Percentiles rank a stretch among this genome's conserved stretches.
Conservation (phyloP, 1,140 invertebrate genomes). For the Yoshiicerus persimilis region DNA sequence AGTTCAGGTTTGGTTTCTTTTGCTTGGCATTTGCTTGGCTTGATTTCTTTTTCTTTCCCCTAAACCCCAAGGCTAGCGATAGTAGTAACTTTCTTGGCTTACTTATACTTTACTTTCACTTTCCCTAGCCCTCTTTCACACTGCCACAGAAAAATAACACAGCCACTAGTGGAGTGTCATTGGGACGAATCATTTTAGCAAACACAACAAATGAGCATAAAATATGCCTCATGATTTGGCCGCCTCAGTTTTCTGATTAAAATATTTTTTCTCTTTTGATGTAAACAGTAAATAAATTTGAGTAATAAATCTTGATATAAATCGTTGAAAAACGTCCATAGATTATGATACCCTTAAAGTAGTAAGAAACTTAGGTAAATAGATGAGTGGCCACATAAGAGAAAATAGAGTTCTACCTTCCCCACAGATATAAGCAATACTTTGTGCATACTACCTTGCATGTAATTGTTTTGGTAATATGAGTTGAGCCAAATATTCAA, state of each 20-base stretch:
- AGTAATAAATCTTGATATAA: no score
- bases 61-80: neutral
- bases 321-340: no score
- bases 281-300: no score
- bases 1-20: neutral
- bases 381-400: no score
- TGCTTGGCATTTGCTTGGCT: neutral
- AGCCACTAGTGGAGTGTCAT: neutral
- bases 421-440: no score
- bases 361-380: no score
- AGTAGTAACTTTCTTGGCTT: constrained; percentile 5
- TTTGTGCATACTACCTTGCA: no score
- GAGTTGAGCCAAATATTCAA: neutral
- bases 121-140: neutral
- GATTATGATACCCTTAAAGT: no score
- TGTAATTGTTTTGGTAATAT: neutral
- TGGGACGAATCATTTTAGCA: neutral
- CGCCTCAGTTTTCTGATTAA: no score
- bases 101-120: constrained; percentile 9
- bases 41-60: neutral
- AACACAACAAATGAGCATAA: neutral
- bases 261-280: no score
- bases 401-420: no score
- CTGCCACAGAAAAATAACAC: neutral
- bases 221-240: neutral